Conservation (phyloP, 2,113 vertebrate species). For the Leuciscus idus region DNA sequence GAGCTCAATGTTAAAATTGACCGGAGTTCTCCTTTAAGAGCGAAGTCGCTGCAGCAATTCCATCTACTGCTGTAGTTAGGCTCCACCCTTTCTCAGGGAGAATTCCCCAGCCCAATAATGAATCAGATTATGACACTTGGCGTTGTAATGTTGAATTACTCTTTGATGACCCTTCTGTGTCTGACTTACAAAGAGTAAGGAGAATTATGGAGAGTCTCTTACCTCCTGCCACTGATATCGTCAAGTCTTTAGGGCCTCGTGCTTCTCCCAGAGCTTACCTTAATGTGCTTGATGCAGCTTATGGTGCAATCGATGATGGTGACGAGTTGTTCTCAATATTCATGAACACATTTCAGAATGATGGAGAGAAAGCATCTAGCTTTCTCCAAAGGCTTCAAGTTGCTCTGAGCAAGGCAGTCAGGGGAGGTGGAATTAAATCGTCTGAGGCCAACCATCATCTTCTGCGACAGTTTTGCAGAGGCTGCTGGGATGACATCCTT, state of each 20-base stretch:
- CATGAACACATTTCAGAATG: slow-evolving; percentile 38
- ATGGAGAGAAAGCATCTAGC: slow-evolving; percentile 36
- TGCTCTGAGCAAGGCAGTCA: background rate
- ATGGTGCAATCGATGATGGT: slow-evolving; percentile 28
- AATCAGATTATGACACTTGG: slow-evolving; percentile 20
- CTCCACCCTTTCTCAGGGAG: background rate
- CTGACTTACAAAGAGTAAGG: too few relatives aligned
- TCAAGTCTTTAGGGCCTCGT: too few relatives aligned
- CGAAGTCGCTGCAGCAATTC: background rate
- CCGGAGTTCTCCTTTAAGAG: too few relatives aligned
- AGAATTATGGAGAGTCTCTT: too few relatives aligned
- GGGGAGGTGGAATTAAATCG: background rate
- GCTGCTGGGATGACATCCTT: too few relatives aligned
- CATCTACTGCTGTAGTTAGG: background rate
- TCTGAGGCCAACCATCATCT: background rate
- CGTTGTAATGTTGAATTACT: too few relatives aligned
- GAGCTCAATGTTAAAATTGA: too few relatives aligned
- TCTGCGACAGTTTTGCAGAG: too few relatives aligned
- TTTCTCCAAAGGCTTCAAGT: slow-evolving; percentile 28
- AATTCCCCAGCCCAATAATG: slow-evolving; percentile 13
- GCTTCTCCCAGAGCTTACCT: too few relatives aligned
- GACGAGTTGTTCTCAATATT: slow-evolving; percentile 45
- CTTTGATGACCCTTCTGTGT: too few relatives aligned
- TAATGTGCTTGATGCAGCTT: background rate
- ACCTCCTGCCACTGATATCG: too few relatives aligned